A percentile compares a stretch with the other conserved stretches of the same genome.
Evolutionary conservation across 2,113 vertebrate species (phyloP).

Genomic region (Pseudopodoces humilis): DNA sequence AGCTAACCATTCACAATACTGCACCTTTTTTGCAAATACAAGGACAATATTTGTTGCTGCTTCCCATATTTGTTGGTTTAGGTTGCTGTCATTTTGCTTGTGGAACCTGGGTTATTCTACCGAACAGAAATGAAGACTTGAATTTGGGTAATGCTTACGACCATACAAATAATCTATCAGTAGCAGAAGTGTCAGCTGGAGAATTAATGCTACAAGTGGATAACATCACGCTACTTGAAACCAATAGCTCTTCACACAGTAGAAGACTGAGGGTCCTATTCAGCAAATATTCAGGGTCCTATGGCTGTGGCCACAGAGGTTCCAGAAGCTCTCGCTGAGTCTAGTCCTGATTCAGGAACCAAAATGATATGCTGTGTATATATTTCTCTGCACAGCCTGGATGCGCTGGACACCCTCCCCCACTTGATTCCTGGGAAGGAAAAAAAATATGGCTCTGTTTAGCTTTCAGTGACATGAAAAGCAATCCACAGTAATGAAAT

Average conservation of each 20-base stretch:
- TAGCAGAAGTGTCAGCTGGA: slow-evolving; percentile 18
- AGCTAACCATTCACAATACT: background rate
- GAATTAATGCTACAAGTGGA: slow-evolving; percentile 28
- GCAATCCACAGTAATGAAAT: slow-evolving; percentile 35
- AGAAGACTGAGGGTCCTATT: slow-evolving; percentile 64
- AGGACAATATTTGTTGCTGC: background rate
- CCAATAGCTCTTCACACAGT: slow-evolving; percentile 60
- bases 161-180: slow-evolving; percentile 27
- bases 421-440: slow-evolving; percentile 63
- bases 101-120: slow-evolving; percentile 41
- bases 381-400: slow-evolving; percentile 64
- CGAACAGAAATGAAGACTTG: background rate
- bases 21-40: slow-evolving; percentile 3
- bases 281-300: slow-evolving; percentile 65
- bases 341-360: slow-evolving; percentile 72
- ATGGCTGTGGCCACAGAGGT: slow-evolving; percentile 58
- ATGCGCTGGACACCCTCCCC: slow-evolving; percentile 51
- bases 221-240: slow-evolving; percentile 28
- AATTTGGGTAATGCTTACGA: slow-evolving; percentile 21
- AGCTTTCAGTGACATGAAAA: slow-evolving; percentile 25
- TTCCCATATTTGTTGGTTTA: background rate
- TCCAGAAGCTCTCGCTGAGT: slow-evolving; percentile 57
- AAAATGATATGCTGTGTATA: slow-evolving; percentile 68
- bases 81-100: background rate
- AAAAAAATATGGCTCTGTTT: slow-evolving; percentile 35